Percentiles rank a stretch among this genome's conserved stretches.
These are phyloP conservation scores for Aphelenchoides avenae DNA, from an alignment of 1,140 invertebrate species.

Conservation along the genomic window DNA sequence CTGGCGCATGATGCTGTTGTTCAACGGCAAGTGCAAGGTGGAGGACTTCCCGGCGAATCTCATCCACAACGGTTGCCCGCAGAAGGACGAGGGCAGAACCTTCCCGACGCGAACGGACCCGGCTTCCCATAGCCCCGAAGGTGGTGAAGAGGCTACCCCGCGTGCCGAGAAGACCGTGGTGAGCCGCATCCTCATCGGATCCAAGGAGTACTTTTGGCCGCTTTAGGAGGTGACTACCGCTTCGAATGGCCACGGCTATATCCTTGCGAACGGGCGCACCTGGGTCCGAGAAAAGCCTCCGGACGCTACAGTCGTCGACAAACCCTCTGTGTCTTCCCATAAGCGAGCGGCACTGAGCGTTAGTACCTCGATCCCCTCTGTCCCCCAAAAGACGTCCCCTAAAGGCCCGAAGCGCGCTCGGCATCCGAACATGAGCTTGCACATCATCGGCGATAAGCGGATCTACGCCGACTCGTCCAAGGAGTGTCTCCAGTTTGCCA, in stretches of 20 bases:
- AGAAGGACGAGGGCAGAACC: constrained; percentile 16
- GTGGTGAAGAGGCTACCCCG: no score
- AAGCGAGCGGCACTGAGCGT: no score
- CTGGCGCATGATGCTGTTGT: constrained; percentile 20
- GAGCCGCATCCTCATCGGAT: no score
- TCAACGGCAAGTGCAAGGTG: constrained; percentile 22
- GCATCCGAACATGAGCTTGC: constrained; percentile 19
- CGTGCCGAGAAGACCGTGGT: no score
- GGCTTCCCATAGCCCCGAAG: no score
- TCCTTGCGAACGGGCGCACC: constrained; percentile 21
- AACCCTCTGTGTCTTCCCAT: no score
- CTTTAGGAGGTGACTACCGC: neutral
- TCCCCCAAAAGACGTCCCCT: no score
- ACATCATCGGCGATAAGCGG: constrained; percentile 32
- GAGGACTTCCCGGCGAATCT: constrained; percentile 23
- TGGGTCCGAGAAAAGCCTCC: constrained; percentile 23
- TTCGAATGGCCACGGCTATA: constrained; percentile 13
- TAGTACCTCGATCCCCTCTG: no score
- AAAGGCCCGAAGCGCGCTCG: no score
- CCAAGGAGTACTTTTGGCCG: no score
- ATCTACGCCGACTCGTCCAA: constrained; percentile 32
- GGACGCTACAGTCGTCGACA: no score
- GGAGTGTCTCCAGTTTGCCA: constrained; percentile 36
- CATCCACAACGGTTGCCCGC: constrained; percentile 31
- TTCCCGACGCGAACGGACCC: no score